Percentiles rank a stretch among this genome's conserved stretches.
Evolutionary conservation across 2,888 invertebrate species (phyloP).

Genomic region (Dione vanillae): DNA sequence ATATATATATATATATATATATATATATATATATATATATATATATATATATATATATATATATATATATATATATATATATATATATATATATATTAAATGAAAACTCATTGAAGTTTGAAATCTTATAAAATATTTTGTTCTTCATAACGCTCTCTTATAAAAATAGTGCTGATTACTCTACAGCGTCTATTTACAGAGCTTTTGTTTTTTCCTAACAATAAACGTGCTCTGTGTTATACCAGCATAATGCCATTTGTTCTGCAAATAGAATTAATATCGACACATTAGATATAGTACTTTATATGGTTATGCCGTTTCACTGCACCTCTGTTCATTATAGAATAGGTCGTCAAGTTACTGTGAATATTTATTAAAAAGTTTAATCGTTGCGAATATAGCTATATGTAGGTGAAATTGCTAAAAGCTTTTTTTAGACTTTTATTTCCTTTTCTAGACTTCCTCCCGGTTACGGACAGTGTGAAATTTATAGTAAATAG

Average conservation of each 20-base stretch:
- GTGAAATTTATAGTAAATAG: too few relatives aligned
- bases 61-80: too few relatives aligned
- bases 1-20: too few relatives aligned
- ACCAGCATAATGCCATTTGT: slow-evolving; percentile 3
- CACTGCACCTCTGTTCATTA: background rate
- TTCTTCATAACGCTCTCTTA: background rate
- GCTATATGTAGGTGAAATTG: background rate
- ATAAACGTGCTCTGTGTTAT: slow-evolving; percentile 8
- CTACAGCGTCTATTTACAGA: background rate
- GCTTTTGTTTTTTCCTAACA: slow-evolving; percentile 16
- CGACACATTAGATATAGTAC: background rate
- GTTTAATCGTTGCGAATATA: background rate
- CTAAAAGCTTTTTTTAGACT: too few relatives aligned
- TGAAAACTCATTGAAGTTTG: background rate
- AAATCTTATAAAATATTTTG: slow-evolving; percentile 7
- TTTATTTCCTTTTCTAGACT: too few relatives aligned
- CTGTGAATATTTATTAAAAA: background rate
- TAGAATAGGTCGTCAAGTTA: background rate
- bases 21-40: too few relatives aligned
- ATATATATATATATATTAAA: background rate
- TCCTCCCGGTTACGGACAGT: too few relatives aligned
- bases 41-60: too few relatives aligned
- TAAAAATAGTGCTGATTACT: slow-evolving; percentile 20
- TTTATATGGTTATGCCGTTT: background rate
- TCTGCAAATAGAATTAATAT: slow-evolving; percentile 9